Evolutionary conservation across 2,113 vertebrate species (phyloP).

Genomic region (Notiomystis cincta): DNA sequence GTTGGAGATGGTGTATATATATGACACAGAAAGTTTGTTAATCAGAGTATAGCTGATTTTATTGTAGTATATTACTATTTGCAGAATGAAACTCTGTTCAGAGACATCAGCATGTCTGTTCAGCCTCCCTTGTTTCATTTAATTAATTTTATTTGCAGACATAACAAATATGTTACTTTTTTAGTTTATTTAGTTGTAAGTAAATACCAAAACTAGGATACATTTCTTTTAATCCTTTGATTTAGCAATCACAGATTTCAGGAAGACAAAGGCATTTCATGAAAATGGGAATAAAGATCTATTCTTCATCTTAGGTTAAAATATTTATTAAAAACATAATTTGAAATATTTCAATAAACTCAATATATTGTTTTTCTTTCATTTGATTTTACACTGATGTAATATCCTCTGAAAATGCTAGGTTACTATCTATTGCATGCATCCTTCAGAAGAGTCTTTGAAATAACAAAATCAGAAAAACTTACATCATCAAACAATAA

Average conservation of each 20-base stretch:
- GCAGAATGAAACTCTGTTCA: constrained; percentile 45
- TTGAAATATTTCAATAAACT: constrained; percentile 45
- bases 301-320: constrained; percentile 40
- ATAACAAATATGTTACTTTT: constrained; percentile 55
- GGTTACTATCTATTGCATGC: neutral
- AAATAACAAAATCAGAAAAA: constrained; percentile 48
- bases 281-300: constrained; percentile 18
- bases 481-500: constrained; percentile 1
- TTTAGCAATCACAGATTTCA: constrained; percentile 47
- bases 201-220: constrained; percentile 46
- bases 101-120: neutral
- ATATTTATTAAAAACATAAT: constrained; percentile 44
- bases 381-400: constrained; percentile 40
- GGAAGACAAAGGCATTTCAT: constrained; percentile 42
- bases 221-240: constrained; percentile 58
- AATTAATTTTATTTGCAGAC: constrained; percentile 60
- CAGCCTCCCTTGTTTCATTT: constrained; percentile 51
- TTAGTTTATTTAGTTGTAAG: constrained; percentile 37
- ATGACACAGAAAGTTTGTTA: neutral
- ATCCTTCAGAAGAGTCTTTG: constrained; percentile 37
- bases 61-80: constrained; percentile 14
- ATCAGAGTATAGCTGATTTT: constrained; percentile 18
- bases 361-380: constrained; percentile 32
- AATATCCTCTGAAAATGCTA: constrained; percentile 35
- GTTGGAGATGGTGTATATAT: neutral